Evolutionary conservation across 2,888 invertebrate species (phyloP).

Genomic region (Norana najaformis): DNA sequence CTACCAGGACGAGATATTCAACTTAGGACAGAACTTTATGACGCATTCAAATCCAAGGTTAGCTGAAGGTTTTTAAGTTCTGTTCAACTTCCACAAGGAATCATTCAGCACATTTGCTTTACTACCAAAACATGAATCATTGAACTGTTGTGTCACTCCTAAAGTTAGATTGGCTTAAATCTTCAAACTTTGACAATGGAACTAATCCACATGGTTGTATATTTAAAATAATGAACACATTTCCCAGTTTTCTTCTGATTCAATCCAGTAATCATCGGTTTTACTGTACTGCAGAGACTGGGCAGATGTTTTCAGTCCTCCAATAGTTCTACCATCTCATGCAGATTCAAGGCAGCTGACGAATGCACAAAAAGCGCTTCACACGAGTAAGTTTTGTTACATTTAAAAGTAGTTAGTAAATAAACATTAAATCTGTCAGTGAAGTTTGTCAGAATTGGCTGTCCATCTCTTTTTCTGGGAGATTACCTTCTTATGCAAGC

Average conservation of each 20-base stretch:
- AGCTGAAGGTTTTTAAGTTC: not conserved
- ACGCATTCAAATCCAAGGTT: conserved; percentile 59
- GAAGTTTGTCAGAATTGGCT: no score
- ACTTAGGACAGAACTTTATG: conserved; percentile 51
- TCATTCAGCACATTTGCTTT: not conserved
- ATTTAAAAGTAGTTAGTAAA: not conserved
- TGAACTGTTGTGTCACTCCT: not conserved
- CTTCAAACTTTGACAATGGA: no score
- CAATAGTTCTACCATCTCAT: conserved; percentile 49
- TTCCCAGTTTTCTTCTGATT: not conserved
- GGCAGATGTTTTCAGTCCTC: conserved; percentile 60
- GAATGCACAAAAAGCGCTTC: not conserved
- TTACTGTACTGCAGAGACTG: conserved; percentile 52
- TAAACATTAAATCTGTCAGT: no score
- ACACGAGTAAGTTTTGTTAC: not conserved
- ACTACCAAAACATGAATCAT: not conserved
- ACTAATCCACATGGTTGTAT: not conserved
- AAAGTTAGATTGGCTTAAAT: not conserved
- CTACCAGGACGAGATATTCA: conserved; percentile 57
- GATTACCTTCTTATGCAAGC: no score
- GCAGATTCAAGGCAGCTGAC: not conserved
- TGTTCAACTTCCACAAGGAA: not conserved
- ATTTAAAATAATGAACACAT: not conserved
- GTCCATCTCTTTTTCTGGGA: no score
- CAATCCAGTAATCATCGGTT: not conserved